These are phyloP conservation scores for Hassar affinis DNA, from an alignment of 2,113 vertebrate genomes.

Conservation along the genomic window DNA sequence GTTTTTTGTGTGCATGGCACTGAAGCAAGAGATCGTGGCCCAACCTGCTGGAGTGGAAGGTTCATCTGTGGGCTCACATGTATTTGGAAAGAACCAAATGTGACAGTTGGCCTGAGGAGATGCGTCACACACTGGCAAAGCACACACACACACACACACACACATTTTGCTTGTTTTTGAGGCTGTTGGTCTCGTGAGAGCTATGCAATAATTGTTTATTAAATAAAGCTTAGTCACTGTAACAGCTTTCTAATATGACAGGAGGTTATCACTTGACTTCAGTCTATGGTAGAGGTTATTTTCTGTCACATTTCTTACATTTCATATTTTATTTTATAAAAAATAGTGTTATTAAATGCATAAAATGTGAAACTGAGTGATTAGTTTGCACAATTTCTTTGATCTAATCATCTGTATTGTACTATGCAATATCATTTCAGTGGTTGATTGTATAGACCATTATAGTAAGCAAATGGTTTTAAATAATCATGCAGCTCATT, in stretches of 20 bases:
- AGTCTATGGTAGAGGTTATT: not conserved
- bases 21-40: conserved; percentile 2
- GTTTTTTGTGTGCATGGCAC: not conserved
- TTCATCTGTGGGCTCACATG: conserved; percentile 29
- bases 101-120: conserved; percentile 52
- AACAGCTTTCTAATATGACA: not conserved
- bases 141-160: conserved; percentile 10
- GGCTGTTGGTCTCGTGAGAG: conserved; percentile 1
- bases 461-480: not conserved
- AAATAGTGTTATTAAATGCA: not conserved
- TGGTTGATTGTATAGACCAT: not conserved
- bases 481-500: not conserved
- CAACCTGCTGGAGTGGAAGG: conserved; percentile 45
- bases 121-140: conserved; percentile 30
- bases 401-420: not conserved
- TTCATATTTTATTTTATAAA: not conserved
- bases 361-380: not conserved
- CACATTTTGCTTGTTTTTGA: conserved; percentile 17
- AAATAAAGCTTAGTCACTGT: not conserved
- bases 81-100: conserved; percentile 47
- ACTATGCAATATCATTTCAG: not conserved
- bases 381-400: not conserved
- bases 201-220: conserved; percentile 17
- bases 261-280: not conserved
- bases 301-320: not conserved